These are phyloP conservation scores for Syritta pipiens DNA, from an alignment of 2,888 invertebrate species.

Conservation along the genomic window DNA sequence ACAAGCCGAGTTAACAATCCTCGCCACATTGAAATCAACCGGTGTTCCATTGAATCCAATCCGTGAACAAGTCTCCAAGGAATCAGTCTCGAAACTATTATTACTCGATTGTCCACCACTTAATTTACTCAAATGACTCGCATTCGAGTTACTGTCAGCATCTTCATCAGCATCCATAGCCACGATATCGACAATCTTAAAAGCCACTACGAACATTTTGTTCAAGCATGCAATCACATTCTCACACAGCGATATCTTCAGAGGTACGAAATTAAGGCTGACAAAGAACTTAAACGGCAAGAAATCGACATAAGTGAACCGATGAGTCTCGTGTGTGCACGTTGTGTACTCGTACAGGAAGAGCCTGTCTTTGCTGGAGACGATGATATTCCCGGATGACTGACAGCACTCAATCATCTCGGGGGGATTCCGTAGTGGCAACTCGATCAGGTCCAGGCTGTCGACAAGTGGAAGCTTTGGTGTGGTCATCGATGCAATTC, in stretches of 20 bases:
- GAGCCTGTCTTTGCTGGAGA: slow-evolving; percentile 77
- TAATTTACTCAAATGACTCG: slow-evolving; percentile 72
- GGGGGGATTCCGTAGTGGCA: slow-evolving; percentile 83
- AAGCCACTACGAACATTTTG: slow-evolving; percentile 83
- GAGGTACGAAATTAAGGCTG: slow-evolving; percentile 83
- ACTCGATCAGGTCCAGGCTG: slow-evolving; percentile 86
- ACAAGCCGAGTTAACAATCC: slow-evolving; percentile 76
- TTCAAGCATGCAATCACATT: slow-evolving; percentile 85
- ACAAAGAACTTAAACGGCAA: slow-evolving; percentile 84
- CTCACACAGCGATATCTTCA: slow-evolving; percentile 83
- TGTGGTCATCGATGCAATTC: slow-evolving; percentile 88
- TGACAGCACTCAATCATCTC: slow-evolving; percentile 84
- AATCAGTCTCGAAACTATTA: slow-evolving; percentile 77
- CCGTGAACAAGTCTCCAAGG: slow-evolving; percentile 75
- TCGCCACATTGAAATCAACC: slow-evolving; percentile 77
- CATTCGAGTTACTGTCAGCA: slow-evolving; percentile 74
- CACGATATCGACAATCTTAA: slow-evolving; percentile 80
- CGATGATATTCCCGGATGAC: slow-evolving; percentile 77
- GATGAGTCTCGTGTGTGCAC: slow-evolving; percentile 84
- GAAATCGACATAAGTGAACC: slow-evolving; percentile 85
- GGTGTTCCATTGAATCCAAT: slow-evolving; percentile 73
- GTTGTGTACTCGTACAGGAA: slow-evolving; percentile 83
- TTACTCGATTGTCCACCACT: slow-evolving; percentile 74
- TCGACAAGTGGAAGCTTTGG: slow-evolving; percentile 84
- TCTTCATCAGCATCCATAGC: slow-evolving; percentile 70